Evolutionary conservation across 2,113 vertebrate genomes (phyloP).

Genomic region (Plestiodon gilberti): DNA sequence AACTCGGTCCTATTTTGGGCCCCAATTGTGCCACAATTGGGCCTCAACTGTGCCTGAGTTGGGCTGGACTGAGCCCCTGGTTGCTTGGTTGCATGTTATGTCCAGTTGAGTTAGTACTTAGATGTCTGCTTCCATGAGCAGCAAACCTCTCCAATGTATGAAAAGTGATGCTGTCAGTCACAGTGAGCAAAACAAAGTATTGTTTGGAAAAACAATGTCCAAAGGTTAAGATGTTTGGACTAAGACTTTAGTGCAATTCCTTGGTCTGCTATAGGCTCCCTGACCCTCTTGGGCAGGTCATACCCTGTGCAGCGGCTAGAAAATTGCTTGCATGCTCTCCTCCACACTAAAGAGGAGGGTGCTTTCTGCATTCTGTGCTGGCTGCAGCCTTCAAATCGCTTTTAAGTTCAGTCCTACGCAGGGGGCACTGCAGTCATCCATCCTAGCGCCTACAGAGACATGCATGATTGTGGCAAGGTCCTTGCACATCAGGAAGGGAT

Average conservation of each 20-base stretch:
- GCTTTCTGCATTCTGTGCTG: not conserved
- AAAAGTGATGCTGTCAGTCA: not conserved
- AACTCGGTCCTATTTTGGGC: too few species aligned
- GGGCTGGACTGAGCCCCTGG: too few species aligned
- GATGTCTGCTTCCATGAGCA: conserved; percentile 3
- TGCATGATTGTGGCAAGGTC: not conserved
- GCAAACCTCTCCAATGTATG: not conserved
- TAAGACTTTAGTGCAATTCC: not conserved
- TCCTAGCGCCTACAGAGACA: not conserved
- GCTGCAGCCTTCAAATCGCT: not conserved
- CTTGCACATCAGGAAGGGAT: not conserved
- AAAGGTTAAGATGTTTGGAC: not conserved
- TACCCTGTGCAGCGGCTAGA: not conserved
- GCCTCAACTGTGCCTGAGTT: too few species aligned
- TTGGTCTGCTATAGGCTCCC: not conserved
- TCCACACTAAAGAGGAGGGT: not conserved
- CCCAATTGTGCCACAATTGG: too few species aligned
- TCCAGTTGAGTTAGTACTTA: conserved; percentile 33
- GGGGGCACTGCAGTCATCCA: not conserved
- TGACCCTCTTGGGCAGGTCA: not conserved
- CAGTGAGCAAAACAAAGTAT: not conserved
- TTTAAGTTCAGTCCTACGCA: not conserved
- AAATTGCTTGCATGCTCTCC: not conserved
- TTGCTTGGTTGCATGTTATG: too few species aligned
- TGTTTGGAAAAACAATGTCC: not conserved